These are phyloP conservation scores for Harpagifer antarcticus DNA, from an alignment of 2,797 vertebrate genomes.

Conservation along the genomic window DNA sequence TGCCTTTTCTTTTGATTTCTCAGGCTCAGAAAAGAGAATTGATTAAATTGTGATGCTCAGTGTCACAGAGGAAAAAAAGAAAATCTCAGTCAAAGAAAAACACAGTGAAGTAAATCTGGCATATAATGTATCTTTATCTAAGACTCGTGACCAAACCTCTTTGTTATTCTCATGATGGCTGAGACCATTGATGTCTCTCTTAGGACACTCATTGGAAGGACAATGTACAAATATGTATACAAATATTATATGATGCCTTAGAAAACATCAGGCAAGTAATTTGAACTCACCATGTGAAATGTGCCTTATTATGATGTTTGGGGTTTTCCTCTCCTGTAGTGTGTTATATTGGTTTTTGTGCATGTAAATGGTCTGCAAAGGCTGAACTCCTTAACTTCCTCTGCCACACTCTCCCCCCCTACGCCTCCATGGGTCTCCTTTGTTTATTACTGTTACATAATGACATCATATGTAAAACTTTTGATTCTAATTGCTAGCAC, in stretches of 20 bases:
- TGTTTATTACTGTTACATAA: too few relatives aligned
- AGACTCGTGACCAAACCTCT: conserved; percentile 70
- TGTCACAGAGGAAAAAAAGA: conserved; percentile 28
- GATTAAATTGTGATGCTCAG: conserved; percentile 77
- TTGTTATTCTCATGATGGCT: conserved; percentile 60
- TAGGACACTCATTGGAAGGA: conserved; percentile 53
- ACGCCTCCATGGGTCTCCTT: too few relatives aligned
- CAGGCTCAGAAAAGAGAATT: conserved; percentile 68
- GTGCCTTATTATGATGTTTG: too few relatives aligned
- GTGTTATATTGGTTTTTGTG: too few relatives aligned
- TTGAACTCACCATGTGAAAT: conserved; percentile 38
- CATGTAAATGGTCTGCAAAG: too few relatives aligned
- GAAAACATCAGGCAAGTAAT: conserved; percentile 25
- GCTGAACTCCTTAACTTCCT: too few relatives aligned
- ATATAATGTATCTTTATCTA: conserved; percentile 76
- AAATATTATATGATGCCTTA: conserved; percentile 28
- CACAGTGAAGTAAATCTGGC: conserved; percentile 57
- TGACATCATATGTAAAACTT: too few relatives aligned
- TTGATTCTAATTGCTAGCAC: too few relatives aligned
- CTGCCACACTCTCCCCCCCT: too few relatives aligned
- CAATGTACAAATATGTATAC: conserved; percentile 40
- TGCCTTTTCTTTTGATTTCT: conserved; percentile 77
- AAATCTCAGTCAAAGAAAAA: conserved; percentile 61
- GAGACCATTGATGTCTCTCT: conserved; percentile 40
- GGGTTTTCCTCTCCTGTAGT: too few relatives aligned